Base-by-base conservation (phyloP, 2,797 vertebrate species). In the Myotis planiceps region DNA sequence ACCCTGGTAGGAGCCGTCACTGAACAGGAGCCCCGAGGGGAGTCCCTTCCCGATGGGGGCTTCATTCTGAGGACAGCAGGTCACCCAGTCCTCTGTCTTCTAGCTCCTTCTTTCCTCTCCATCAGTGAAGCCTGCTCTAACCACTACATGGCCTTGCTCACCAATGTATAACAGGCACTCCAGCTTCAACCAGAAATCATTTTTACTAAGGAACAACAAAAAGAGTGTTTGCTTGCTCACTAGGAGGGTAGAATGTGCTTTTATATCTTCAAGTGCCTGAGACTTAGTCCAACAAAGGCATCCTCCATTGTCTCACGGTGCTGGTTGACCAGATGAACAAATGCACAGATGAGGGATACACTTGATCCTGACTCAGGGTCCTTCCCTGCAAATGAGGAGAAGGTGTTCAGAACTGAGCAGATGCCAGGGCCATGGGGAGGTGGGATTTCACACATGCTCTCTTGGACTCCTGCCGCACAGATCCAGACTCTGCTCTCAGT, bases 11-110 rank as follows among this genome's bases (percentile, higher is more conserved):
- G 19, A 51, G 42, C 49, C 23, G 5, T n/a, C 14, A 9, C 18
- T 27, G 34, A 68, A 63, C 9, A 74, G n/a, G 29, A 16, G 12
- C 9, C 6, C 9, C 6, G 13, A 32, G 3, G 9, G 21, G 19
- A 55, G n/a, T 4, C 13, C 1, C 2, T 32, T 53, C 21, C 37
- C 0, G 0, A 7, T 2, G 69, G 65, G 6, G 25, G 3, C 65
- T 42, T 60, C 72, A 6, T 34, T 68, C 63, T 37, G 49, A 79
- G 45, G 34, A 51, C 37, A 69, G 60, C 25, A 14, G 0, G 3
- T 13, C 23, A 1, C 49, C 42, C 19, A 27, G n/a, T 32, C 27
- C 72, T 80, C 19, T 2, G 0, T 9, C 23, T 80, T 76, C 60
- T 47, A 5, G n/a, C 47, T 72, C 53, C 60, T 65, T 66, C 37